Evolutionary conservation across 2,888 invertebrate genomes (phyloP).

Genomic region (Gastrophysa polygoni): DNA sequence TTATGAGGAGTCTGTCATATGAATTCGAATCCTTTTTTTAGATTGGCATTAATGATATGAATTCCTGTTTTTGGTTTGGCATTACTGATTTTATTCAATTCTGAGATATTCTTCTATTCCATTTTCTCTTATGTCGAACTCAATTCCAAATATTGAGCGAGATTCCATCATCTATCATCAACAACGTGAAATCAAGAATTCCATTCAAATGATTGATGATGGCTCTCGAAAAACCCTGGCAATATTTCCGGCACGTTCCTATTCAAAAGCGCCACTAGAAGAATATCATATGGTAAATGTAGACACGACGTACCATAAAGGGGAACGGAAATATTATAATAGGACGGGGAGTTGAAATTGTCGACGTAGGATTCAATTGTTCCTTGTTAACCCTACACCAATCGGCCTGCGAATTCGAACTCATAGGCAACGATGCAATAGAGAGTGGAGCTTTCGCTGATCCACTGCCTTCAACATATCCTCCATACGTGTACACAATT

Average conservation of each 20-base stretch:
- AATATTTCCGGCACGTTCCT: slow-evolving; percentile 32
- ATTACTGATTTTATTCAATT: too few species aligned
- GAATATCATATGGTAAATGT: slow-evolving; percentile 57
- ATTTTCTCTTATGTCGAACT: not conserved
- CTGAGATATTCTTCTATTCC: too few species aligned
- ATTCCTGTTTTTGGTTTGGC: too few species aligned
- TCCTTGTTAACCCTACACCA: slow-evolving; percentile 59
- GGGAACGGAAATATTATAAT: slow-evolving; percentile 55
- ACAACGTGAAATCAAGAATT: not conserved
- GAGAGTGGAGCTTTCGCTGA: slow-evolving; percentile 36
- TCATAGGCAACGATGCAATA: not conserved
- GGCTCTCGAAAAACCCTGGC: slow-evolving; percentile 35
- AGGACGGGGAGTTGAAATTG: slow-evolving; percentile 51
- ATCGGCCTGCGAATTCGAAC: slow-evolving; percentile 38
- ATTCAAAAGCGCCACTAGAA: slow-evolving; percentile 39
- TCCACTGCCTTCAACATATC: slow-evolving; percentile 48
- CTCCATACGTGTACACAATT: slow-evolving; percentile 55
- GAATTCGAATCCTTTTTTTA: too few species aligned
- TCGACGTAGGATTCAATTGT: slow-evolving; percentile 57
- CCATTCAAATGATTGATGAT: slow-evolving; percentile 43
- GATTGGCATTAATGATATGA: too few species aligned
- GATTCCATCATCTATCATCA: not conserved
- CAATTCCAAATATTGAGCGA: not conserved
- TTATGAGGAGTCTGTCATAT: too few species aligned
- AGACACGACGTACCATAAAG: slow-evolving; percentile 48